Base-by-base conservation (phyloP, 2,113 vertebrate genomes). In the Petrocephalus zakoni region DNA sequence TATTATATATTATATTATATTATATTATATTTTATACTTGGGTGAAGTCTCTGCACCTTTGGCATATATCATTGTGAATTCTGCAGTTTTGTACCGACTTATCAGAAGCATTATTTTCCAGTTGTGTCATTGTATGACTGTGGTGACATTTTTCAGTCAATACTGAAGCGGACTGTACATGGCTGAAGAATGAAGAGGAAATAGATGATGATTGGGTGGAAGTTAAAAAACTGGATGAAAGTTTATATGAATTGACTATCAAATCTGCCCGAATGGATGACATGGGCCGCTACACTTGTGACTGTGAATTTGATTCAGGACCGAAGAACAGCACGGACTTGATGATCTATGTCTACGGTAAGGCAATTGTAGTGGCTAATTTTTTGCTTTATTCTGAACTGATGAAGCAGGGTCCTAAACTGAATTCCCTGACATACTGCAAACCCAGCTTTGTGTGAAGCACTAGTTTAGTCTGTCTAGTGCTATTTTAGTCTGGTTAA, bases 301-400 rank as follows among this genome's bases (percentile, higher is more conserved):
- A 0, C 0, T 93, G 92, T 85, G 91, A 92, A 0, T 94, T 84
- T 56, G 92, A 95, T 0, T 88, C 0, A 0, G 90, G 87, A 34
- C 19, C 56, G 5, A 0, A 0, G 0, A 90, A 91, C 1, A 0
- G 90, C 0, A 0, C 0, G 2, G 0, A 34, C 0, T 19, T 0
- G 4, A 5, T 56, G 75, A 15, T 96, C 7, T 93, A 84, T 89
- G 88, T 96, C 89, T 93, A 95, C 86, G 90, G 95, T 96, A 91
- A 51, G 94, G 89, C 21, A 21, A 49, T 49, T 49, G 46, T 83
- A 22, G n/a, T 22, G 17, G 19, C 2, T 22, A 0, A 11, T 22
- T 83, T 47, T 64, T 64, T 64, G 9, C 61, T 64, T 64, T 64
- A 64, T 64, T 64, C 61, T 64, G 61, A 25, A 64, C 11, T 64